These are phyloP conservation scores for Cercocebus atys DNA, from an alignment of 2,113 vertebrate genomes.

Conservation along the genomic window DNA sequence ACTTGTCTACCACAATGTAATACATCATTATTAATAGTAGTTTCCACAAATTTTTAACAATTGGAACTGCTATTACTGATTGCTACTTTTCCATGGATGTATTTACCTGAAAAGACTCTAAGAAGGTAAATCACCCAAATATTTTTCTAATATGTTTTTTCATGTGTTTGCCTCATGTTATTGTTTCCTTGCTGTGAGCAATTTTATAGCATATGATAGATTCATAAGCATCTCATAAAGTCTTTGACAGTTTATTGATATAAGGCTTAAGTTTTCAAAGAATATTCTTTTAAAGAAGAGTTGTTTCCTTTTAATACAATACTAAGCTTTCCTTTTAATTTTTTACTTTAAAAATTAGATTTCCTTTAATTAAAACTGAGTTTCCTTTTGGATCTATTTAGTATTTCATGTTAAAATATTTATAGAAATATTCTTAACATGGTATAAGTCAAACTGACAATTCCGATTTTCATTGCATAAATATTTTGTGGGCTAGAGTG, in stretches of 20 bases:
- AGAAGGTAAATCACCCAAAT: conserved; percentile 55
- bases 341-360: conserved; percentile 26
- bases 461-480: neutral
- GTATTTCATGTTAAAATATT: neutral
- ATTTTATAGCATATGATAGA: conserved; percentile 1
- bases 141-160: conserved; percentile 33
- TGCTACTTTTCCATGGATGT: neutral
- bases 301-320: neutral
- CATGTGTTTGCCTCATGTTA: neutral
- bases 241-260: neutral
- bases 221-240: neutral
- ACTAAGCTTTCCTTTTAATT: neutral
- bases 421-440: neutral
- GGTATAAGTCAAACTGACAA: neutral
- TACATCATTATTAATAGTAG: neutral
- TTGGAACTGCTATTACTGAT: neutral
- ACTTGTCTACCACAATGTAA: neutral
- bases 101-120: conserved; percentile 28
- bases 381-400: neutral
- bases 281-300: neutral
- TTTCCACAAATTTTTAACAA: neutral
- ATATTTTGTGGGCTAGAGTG: neutral
- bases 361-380: neutral
- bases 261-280: neutral
- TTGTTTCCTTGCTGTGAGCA: neutral